Evolutionary conservation across 2,888 invertebrate species (phyloP), one percentile per base, ranked within the genome.

Genomic region (Pherbina coryleti): DNA sequence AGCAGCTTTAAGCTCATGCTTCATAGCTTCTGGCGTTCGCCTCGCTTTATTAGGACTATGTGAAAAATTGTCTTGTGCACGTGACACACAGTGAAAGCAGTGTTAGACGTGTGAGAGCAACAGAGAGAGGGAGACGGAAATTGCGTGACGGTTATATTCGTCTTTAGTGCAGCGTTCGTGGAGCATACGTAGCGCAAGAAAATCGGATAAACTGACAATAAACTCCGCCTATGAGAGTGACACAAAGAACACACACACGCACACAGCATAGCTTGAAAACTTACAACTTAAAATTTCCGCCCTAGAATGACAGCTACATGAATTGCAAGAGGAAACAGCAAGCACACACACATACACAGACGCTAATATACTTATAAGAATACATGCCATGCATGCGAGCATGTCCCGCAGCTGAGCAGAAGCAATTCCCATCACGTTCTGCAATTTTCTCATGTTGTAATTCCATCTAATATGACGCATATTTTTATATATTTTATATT

Each of bases 341-440:
- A 37, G 28, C 62, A 74, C 28, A 74, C 64, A 74, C 64, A 31
- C 31, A 57, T 1, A 60, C 34, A 37, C n/a, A 72, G 60, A 5
- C 57, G 34, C 57, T 57, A 31, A n/a, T 11, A n/a, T 57, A 44
- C 49, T 28, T 5, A 17, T 2, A n/a, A 14, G n/a, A 1, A 64
- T 31, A 64, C 31, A 66, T 9, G 19, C 11, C 14, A 22, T 28
- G 22, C 25, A 28, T 60, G 25, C 28, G 8, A 28, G 7, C 11
- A 60, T 28, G 60, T 14, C 25, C 28, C 60, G 5, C 60, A 25
- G 19, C 28, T 19, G 17, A 28, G 37, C 37, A 66, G 9, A 37
- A 44, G 49, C 51, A 11, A 78, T 80, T 79, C 78, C 34, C 76
- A 78, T 76, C 80, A 79, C 79, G 80, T 79, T 75, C 66, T 62